Percentiles rank a stretch among this genome's conserved stretches.
phyloP scores from a whole-genome alignment of 64 coral and sea anemone species.

The Pachyseris speciosa region DNA sequence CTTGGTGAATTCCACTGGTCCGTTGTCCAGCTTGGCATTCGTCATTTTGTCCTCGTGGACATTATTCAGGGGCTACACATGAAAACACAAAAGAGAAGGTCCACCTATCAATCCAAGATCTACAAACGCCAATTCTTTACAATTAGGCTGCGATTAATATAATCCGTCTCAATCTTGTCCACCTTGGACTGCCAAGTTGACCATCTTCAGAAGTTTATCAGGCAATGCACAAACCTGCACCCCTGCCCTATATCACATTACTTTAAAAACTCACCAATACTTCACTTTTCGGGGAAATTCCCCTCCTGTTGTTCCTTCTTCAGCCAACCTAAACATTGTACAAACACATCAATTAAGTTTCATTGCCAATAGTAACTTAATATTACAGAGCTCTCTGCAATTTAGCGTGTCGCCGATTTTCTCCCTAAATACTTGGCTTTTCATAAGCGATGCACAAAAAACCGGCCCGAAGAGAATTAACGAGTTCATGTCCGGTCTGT shows the following conservation, averaged over 20 bases:
- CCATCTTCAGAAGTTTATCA: neutral
- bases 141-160: too few relatives aligned
- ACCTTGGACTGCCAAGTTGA: too few relatives aligned
- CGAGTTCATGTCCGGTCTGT: too few relatives aligned
- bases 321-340: neutral
- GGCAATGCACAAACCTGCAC: neutral
- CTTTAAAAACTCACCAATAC: conserved; percentile 11
- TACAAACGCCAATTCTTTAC: neutral
- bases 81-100: neutral
- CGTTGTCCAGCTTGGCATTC: conserved; percentile 33
- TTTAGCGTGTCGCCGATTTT: too few relatives aligned
- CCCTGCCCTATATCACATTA: neutral
- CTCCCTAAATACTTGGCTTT: too few relatives aligned
- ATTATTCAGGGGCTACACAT: conserved; percentile 23
- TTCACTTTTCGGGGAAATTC: neutral
- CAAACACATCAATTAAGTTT: neutral
- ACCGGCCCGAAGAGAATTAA: too few relatives aligned
- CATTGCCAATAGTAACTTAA: too few relatives aligned
- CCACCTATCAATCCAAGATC: neutral
- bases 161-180: too few relatives aligned
- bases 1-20: conserved; percentile 16
- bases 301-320: neutral
- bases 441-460: too few relatives aligned
- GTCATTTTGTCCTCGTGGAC: conserved; percentile 18
- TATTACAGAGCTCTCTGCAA: too few relatives aligned